A percentile compares a stretch with the other conserved stretches of the same genome.
Evolutionary conservation across 2,797 vertebrate genomes (phyloP).

Genomic region (Diglossa cyanea): DNA sequence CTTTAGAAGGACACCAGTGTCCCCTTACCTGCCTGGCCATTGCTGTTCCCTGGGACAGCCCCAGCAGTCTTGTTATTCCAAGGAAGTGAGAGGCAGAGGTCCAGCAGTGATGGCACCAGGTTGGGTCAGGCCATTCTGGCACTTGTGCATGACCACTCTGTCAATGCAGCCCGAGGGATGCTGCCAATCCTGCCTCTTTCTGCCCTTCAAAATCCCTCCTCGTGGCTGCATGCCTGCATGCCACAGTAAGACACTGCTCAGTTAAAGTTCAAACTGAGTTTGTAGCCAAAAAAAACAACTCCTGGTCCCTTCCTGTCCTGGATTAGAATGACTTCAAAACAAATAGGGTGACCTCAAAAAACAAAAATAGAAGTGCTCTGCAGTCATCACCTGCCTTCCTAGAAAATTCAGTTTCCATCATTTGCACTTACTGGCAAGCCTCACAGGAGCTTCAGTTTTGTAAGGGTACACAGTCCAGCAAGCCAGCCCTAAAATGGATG

Average conservation of each 20-base stretch:
- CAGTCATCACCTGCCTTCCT: not conserved
- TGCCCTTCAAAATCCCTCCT: not conserved
- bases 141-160: not conserved
- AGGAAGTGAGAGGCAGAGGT: not conserved
- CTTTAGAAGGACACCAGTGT: not conserved
- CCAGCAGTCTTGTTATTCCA: not conserved
- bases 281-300: not conserved
- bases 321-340: constrained; percentile 41
- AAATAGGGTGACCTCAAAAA: constrained; percentile 35
- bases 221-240: not conserved
- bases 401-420: not conserved
- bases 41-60: not conserved
- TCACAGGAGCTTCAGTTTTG: not conserved
- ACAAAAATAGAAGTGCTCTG: not conserved
- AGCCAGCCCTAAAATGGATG: not conserved
- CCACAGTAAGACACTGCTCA: not conserved
- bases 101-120: not conserved
- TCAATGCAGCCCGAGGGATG: not conserved
- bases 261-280: constrained; percentile 44
- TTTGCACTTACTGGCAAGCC: not conserved
- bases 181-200: not conserved
- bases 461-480: not conserved
- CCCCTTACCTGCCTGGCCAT: not conserved
- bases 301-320: not conserved
- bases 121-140: not conserved